Conservation (phyloP, 2,113 vertebrate species). For the Lanius collurio region DNA sequence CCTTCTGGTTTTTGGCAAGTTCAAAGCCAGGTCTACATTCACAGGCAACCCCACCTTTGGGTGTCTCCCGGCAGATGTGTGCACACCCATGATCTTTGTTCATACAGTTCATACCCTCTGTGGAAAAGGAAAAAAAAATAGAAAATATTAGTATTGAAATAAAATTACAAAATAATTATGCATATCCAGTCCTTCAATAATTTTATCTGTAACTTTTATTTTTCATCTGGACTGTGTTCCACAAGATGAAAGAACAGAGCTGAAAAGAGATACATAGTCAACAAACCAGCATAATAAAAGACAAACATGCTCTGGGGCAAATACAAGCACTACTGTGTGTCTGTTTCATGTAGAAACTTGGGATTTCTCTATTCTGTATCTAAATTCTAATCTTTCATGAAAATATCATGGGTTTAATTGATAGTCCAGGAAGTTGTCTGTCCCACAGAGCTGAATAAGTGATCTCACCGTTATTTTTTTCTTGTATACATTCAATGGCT, state of each 20-base stretch:
- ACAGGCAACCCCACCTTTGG: slow-evolving; percentile 96
- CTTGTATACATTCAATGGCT: background rate
- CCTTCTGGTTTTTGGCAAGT: slow-evolving; percentile 94
- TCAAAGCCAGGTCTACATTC: slow-evolving; percentile 98
- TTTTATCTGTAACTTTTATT: background rate
- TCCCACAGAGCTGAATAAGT: background rate
- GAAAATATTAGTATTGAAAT: slow-evolving; percentile 27
- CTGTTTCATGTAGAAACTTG: background rate
- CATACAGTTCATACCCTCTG: slow-evolving; percentile 99
- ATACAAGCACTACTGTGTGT: background rate
- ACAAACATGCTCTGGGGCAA: background rate
- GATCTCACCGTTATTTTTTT: background rate
- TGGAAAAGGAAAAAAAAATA: slow-evolving; percentile 1
- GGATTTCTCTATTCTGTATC: background rate
- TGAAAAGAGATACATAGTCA: background rate
- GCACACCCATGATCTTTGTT: slow-evolving; percentile 98
- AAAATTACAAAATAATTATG: background rate
- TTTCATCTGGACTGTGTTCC: background rate
- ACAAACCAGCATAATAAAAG: background rate
- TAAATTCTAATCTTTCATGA: background rate
- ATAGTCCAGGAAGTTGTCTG: background rate
- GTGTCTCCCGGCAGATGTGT: slow-evolving; percentile 97
- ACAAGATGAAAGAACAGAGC: background rate
- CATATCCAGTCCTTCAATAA: background rate
- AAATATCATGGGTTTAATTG: background rate